Evolutionary conservation across 2,888 invertebrate species (phyloP), one percentile per base, ranked within the genome.

Genomic region (Scelioninae gen. 1): DNA sequence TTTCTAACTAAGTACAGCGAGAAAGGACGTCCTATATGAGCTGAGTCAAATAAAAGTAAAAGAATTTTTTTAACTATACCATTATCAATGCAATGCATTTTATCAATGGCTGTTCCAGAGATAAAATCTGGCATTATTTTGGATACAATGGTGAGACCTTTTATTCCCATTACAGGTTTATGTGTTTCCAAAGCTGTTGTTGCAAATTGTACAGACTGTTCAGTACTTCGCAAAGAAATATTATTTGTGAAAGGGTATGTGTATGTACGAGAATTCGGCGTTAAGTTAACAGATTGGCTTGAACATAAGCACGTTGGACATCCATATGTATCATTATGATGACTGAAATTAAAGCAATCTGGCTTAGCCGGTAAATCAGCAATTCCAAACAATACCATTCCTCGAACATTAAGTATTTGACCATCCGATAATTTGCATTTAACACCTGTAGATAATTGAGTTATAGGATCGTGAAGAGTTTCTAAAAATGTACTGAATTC

Each of bases 51-150:
- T 32, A 23, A 58, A 49, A 75, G 49, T n/a, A 56, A 38, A 0
- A 75, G 38, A 6, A 83, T 5, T 62, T 83, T 83, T 75, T 83
- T 81, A 7, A 72, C 49, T 0, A 83, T 60, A 4, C 84, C 84
- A 11, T 72, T 55, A 31, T 84, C 80, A 40, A 85, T 55, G 10
- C 75, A 65, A 62, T 84, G 85, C 84, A 85, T 85, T n/a, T 58
- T 47, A 60, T 85, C 86, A 15, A 85, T 66, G 0, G 68, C 84
- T 8, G 62, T 56, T 4, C 84, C 81, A 63, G 38, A 23, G 2
- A 85, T 66, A 60, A 77, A 85, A 77, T 85, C 79, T 8, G 79
- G 79, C 79, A 82, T 85, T 9, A 85, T 15, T 16, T 65, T 81
- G 23, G 82, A 84, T 0, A 84, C 62, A 63, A 47, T 53, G 38